These are phyloP conservation scores for Epirrhoe tristata DNA, from an alignment of 2,888 invertebrate species.

Conservation along the genomic window DNA sequence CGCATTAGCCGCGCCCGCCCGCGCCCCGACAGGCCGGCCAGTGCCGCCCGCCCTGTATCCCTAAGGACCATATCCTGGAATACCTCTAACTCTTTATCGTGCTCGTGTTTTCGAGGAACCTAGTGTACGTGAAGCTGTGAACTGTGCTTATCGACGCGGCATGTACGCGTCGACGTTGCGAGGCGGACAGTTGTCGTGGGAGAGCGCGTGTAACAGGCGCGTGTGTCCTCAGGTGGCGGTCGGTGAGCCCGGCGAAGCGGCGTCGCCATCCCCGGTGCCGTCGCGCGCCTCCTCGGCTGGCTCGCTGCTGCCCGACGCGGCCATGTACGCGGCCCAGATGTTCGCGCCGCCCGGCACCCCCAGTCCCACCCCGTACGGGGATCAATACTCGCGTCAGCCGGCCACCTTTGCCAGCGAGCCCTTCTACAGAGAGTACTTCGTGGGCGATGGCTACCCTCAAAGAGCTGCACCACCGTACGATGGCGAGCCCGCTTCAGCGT, in stretches of 20 bases:
- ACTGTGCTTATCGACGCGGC: slow-evolving; percentile 78
- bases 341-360: slow-evolving; percentile 89
- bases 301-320: slow-evolving; percentile 86
- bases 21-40: slow-evolving; percentile 86
- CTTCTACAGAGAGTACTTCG: slow-evolving; percentile 93
- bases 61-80: slow-evolving; percentile 63
- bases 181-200: slow-evolving; percentile 85
- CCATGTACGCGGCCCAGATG: slow-evolving; percentile 89
- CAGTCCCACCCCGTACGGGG: slow-evolving; percentile 87
- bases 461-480: slow-evolving; percentile 85
- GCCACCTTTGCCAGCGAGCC: slow-evolving; percentile 89
- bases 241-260: slow-evolving; percentile 86
- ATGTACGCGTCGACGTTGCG: slow-evolving; percentile 87
- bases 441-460: slow-evolving; percentile 87
- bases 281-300: slow-evolving; percentile 85
- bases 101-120: slow-evolving; percentile 69
- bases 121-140: slow-evolving; percentile 82
- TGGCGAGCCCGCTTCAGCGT: slow-evolving; percentile 85
- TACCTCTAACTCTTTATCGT: slow-evolving; percentile 62
- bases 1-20: slow-evolving; percentile 85
- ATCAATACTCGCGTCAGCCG: slow-evolving; percentile 80
- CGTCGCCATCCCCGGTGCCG: slow-evolving; percentile 86
- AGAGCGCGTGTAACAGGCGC: slow-evolving; percentile 88
- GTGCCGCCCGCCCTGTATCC: slow-evolving; percentile 86
- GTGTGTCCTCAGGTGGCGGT: slow-evolving; percentile 86